Conservation (phyloP, 2,888 invertebrate genomes). For the Pyrocoelia pectoralis region DNA sequence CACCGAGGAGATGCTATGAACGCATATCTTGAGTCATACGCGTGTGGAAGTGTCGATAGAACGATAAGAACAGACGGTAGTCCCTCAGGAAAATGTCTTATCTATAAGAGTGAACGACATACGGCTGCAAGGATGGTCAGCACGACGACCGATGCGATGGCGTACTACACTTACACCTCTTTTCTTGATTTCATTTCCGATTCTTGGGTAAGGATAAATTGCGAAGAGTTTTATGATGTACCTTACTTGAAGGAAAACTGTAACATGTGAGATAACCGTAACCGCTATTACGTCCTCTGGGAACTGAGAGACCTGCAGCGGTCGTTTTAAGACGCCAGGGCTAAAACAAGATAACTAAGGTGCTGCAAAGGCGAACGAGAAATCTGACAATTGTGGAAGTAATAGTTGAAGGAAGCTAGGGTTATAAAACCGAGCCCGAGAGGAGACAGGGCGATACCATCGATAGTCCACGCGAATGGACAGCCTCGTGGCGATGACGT, state of each 20-base stretch:
- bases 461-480: conserved; percentile 53
- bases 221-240: conserved; percentile 57
- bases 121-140: conserved; percentile 12
- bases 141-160: conserved; percentile 13
- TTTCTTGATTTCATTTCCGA: conserved; percentile 37
- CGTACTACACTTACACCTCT: conserved; percentile 38
- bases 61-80: conserved; percentile 43
- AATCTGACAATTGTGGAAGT: conserved; percentile 57
- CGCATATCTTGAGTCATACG: conserved; percentile 45
- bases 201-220: conserved; percentile 50
- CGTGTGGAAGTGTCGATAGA: conserved; percentile 47
- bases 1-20: conserved; percentile 35
- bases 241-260: conserved; percentile 56
- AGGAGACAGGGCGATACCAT: conserved; percentile 54
- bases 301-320: conserved; percentile 54
- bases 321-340: conserved; percentile 51
- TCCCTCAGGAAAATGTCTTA: conserved; percentile 43
- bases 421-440: conserved; percentile 54
- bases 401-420: conserved; percentile 54
- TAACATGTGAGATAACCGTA: conserved; percentile 60
- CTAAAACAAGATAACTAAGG: conserved; percentile 57
- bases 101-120: conserved; percentile 26
- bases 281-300: conserved; percentile 56
- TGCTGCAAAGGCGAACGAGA: conserved; percentile 53
- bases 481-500: conserved; percentile 45